Evolutionary conservation across 2,797 vertebrate genomes (phyloP).

Genomic region (Mormyrops attenuatus): DNA sequence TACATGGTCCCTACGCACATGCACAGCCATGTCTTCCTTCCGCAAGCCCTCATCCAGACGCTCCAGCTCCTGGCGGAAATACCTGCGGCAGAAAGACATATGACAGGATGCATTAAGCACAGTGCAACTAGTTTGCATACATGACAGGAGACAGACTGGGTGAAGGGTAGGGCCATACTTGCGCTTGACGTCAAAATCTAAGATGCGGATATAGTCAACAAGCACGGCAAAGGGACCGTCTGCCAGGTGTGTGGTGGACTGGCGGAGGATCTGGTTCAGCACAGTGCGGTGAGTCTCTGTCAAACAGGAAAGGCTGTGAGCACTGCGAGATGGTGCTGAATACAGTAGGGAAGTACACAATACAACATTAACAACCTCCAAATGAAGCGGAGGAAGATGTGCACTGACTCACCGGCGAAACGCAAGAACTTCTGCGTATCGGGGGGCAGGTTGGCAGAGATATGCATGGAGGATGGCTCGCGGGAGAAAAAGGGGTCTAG

Average conservation of each 20-base stretch:
- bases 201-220: conserved; percentile 91
- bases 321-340: neutral
- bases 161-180: conserved; percentile 60
- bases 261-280: conserved; percentile 90
- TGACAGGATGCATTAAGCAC: neutral
- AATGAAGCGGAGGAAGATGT: neutral
- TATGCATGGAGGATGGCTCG: conserved; percentile 92
- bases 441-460: conserved; percentile 89
- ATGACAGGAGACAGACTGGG: neutral
- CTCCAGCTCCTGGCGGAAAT: conserved; percentile 91
- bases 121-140: neutral
- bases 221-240: conserved; percentile 92
- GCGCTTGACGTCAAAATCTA: conserved; percentile 93
- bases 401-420: conserved; percentile 72
- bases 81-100: conserved; percentile 54
- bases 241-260: conserved; percentile 88
- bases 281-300: conserved; percentile 91
- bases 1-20: conserved; percentile 89
- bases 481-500: conserved; percentile 91
- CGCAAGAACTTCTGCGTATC: conserved; percentile 95
- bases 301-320: neutral
- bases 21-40: conserved; percentile 96
- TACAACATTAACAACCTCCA: neutral
- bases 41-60: conserved; percentile 86
- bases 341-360: too few relatives aligned